These are phyloP conservation scores for Calameuta filiformis DNA, from an alignment of 2,888 invertebrate genomes.

Conservation along the genomic window DNA sequence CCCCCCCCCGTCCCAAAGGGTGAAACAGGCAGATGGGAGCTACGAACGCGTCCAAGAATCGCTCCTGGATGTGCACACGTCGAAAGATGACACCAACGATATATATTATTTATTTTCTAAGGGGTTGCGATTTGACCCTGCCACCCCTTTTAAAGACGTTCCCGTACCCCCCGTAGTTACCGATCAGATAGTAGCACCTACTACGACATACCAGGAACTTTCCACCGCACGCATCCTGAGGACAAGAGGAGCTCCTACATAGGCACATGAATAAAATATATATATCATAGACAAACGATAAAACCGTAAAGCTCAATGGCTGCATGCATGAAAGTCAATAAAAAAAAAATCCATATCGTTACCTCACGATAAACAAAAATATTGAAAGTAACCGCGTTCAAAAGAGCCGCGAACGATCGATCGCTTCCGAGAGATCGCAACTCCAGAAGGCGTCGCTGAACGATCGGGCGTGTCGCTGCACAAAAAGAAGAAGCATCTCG, in stretches of 20 bases:
- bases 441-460: too few species aligned
- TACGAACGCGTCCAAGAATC: neutral
- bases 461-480: too few species aligned
- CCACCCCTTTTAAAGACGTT: slow-evolving; percentile 33
- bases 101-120: slow-evolving; percentile 56
- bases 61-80: neutral
- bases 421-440: too few species aligned
- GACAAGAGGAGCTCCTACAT: neutral
- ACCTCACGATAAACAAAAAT: neutral
- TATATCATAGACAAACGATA: too few species aligned
- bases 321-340: too few species aligned
- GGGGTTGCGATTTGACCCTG: slow-evolving; percentile 50
- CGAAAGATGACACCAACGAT: slow-evolving; percentile 45
- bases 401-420: too few species aligned
- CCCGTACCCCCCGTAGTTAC: slow-evolving; percentile 40
- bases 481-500: too few species aligned
- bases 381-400: too few species aligned
- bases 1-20: neutral
- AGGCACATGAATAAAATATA: slow-evolving; percentile 1
- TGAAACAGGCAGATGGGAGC: neutral
- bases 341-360: too few species aligned
- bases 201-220: slow-evolving; percentile 2
- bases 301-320: too few species aligned
- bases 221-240: neutral
- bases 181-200: slow-evolving; percentile 45